These are phyloP conservation scores for Lagria hirta DNA, from an alignment of 2,888 invertebrate species.

Conservation along the genomic window DNA sequence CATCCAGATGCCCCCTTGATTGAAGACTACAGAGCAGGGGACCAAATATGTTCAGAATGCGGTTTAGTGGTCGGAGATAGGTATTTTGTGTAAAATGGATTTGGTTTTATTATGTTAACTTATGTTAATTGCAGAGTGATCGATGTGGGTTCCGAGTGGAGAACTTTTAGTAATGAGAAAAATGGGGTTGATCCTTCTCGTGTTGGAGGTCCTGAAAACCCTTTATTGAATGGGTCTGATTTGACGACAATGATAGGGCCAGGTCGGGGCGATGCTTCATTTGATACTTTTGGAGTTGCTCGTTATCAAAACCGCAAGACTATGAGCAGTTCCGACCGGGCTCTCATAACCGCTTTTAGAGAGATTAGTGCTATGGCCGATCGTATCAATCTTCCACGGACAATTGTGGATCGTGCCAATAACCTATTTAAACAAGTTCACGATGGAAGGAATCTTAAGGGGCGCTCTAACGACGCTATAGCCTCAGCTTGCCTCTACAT, in stretches of 20 bases:
- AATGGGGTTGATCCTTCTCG: conserved; percentile 96
- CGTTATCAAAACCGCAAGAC: conserved; percentile 75
- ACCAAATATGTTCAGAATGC: conserved; percentile 99
- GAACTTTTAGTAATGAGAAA: conserved; percentile 99
- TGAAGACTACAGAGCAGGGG: conserved; percentile 98
- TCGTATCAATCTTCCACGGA: conserved; percentile 93
- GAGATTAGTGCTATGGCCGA: conserved; percentile 99
- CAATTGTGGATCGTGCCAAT: conserved; percentile 95
- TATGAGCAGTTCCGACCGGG: conserved; percentile 93
- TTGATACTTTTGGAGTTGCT: conserved; percentile 80
- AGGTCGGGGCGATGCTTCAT: conserved; percentile 75
- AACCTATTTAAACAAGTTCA: conserved; percentile 98
- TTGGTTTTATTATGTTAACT: background rate
- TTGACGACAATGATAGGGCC: conserved; percentile 93
- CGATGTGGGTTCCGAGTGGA: conserved; percentile 99
- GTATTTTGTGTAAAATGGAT: conserved; percentile 60
- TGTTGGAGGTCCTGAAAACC: conserved; percentile 99
- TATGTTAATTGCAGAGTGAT: conserved; percentile 78
- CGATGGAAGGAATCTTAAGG: conserved; percentile 93
- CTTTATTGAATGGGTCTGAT: conserved; percentile 91
- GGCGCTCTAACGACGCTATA: conserved; percentile 93
- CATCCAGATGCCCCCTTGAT: conserved; percentile 96
- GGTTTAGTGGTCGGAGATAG: conserved; percentile 99
- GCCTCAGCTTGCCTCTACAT: conserved; percentile 99
- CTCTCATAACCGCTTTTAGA: conserved; percentile 92